These are phyloP conservation scores for Falco novaeseelandiae DNA, from an alignment of 2,797 vertebrate species.

Conservation along the genomic window DNA sequence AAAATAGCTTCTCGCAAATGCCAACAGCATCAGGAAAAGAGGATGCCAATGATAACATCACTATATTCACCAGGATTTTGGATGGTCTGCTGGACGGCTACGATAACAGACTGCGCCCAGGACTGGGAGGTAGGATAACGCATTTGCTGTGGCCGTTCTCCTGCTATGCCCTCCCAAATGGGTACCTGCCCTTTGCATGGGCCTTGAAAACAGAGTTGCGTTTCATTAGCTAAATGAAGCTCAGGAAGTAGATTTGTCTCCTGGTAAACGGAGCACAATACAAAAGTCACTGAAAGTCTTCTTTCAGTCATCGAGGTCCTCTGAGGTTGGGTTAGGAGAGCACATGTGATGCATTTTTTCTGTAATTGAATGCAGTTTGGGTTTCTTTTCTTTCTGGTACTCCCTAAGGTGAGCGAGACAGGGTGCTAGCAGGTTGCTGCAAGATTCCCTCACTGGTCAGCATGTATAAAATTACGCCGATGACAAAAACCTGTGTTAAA, in stretches of 20 bases:
- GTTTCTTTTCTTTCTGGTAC: background rate
- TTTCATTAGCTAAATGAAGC: background rate
- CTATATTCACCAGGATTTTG: conserved; percentile 93
- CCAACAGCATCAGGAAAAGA: conserved; percentile 86
- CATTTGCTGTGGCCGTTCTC: fast-evolving
- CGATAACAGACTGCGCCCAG: conserved; percentile 91
- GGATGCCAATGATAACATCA: conserved; percentile 93
- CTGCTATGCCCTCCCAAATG: fast-evolving
- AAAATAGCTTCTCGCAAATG: conserved; percentile 85
- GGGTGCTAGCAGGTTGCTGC: background rate
- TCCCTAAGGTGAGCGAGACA: background rate
- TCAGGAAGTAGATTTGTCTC: background rate
- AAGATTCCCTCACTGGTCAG: conserved; percentile 16
- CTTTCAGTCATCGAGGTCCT: background rate
- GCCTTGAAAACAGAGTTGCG: background rate
- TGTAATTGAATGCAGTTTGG: background rate
- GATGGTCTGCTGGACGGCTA: conserved; percentile 93
- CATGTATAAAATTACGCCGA: background rate
- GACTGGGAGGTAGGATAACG: conserved; percentile 85
- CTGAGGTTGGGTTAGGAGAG: background rate
- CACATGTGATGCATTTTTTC: background rate
- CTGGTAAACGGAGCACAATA: background rate
- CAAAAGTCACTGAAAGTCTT: background rate
- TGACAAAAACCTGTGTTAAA: background rate
- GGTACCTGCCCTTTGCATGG: fast-evolving